Evolutionary conservation across 2,888 invertebrate genomes (phyloP), one percentile per base, ranked within the genome.

Genomic region (Archips xylosteana): DNA sequence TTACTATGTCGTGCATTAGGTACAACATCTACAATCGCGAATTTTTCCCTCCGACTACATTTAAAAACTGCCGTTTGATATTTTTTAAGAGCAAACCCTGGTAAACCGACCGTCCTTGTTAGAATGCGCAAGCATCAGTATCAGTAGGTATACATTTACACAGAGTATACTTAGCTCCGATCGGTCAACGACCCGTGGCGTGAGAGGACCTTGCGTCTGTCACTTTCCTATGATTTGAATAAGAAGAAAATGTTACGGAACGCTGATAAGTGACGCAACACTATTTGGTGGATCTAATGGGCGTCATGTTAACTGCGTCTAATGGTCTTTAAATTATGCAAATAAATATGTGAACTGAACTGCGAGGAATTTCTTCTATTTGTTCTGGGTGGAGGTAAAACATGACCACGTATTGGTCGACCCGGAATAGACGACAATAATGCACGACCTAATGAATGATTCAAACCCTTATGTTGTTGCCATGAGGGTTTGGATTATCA

Each of bases 151-250:
- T 69, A 70, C 65, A 54, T 57, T 32, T 12, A 57, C 23, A 54
- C 54, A 74, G 47, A 60, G 68, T 47, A 49, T 57, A 74, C 57
- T 54, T 67, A 54, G 66, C 76, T 76, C 76, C 76, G 82, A 79
- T 78, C 85, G 90, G 89, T 86, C 88, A 79, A 84, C 86, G 87
- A 90, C 86, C 89, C 82, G 80, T 79, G 79, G 78, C 78, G 84
- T 83, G 81, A 86, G 83, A 84, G 84, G 85, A 85, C 88, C 89
- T 87, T 87, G 79, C 80, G 76, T 85, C 84, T 84, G 83, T 83
- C 84, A 86, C 83, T 87, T 88, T 88, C 83, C 76, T 84, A 83
- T 79, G 78, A 80, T 81, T 83, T 82, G 79, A 78, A 68, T 70
- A 76, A 74, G 75, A 57, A 65, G 69, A 65, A 70, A 69, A 74